Evolutionary conservation across 2,888 invertebrate species (phyloP).

Genomic region (Hecatera dysodea): DNA sequence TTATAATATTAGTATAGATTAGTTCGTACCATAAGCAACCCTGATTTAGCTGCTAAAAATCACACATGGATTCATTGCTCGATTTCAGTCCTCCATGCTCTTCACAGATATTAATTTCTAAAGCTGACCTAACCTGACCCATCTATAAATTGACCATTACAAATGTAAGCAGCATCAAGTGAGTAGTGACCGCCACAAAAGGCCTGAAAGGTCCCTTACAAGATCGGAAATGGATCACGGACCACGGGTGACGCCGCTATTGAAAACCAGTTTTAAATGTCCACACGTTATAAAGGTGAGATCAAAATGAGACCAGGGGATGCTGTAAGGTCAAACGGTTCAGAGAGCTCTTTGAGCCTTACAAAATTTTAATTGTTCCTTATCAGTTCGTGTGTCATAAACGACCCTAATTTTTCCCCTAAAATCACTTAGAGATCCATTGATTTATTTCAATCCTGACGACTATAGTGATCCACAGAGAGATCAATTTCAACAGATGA

Average conservation of each 20-base stretch:
- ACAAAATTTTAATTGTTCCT: no score
- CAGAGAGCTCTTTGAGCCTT: no score
- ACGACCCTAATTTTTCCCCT: no score
- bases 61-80: background rate
- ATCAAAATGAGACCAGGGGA: conserved; percentile 78
- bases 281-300: conserved; percentile 66
- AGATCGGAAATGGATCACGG: conserved; percentile 80
- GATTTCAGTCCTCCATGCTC: background rate
- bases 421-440: no score
- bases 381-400: no score
- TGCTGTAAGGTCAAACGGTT: conserved; percentile 74
- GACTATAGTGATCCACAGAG: background rate
- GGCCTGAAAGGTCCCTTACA: conserved; percentile 45
- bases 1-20: no score
- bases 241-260: conserved; percentile 69
- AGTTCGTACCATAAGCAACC: no score
- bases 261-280: conserved; percentile 53
- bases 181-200: conserved; percentile 21
- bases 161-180: conserved; percentile 1
- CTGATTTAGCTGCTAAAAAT: no score
- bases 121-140: conserved; percentile 25
- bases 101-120: conserved; percentile 1
- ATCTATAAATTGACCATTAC: conserved; percentile 22
- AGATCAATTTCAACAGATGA: background rate
- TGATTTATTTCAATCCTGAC: no score